These are phyloP conservation scores for Ageneiosus marmoratus DNA, from an alignment of 2,113 vertebrate genomes.

Conservation along the genomic window DNA sequence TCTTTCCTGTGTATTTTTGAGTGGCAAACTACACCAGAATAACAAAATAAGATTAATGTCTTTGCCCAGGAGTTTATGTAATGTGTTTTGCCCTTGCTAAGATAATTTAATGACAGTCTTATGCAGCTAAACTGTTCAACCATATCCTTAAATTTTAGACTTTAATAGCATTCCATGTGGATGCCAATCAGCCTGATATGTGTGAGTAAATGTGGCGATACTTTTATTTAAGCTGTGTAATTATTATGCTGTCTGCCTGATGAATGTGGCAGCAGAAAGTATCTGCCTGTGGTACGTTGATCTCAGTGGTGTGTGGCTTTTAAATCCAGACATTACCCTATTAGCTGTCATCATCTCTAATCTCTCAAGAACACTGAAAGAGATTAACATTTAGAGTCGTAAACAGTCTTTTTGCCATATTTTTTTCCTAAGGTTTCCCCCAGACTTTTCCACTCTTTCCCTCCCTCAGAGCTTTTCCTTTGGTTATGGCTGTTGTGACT, in stretches of 20 bases:
- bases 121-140: constrained; percentile 34
- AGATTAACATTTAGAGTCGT: constrained; percentile 17
- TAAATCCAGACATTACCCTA: constrained; percentile 33
- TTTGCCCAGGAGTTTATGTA: constrained; percentile 36
- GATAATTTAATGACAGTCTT: constrained; percentile 37
- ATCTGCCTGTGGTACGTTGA: constrained; percentile 27
- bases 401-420: constrained; percentile 9
- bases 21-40: constrained; percentile 32
- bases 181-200: constrained; percentile 13
- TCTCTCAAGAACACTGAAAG: constrained; percentile 17
- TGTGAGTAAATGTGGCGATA: constrained; percentile 22
- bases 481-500: constrained; percentile 31
- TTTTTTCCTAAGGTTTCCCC: constrained; percentile 9
- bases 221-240: constrained; percentile 32
- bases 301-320: constrained; percentile 24
- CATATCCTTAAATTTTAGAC: constrained; percentile 35
- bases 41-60: constrained; percentile 21
- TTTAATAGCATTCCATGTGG: constrained; percentile 35
- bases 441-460: constrained; percentile 13
- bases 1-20: constrained; percentile 18
- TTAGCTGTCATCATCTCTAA: constrained; percentile 39
- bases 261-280: constrained; percentile 31
- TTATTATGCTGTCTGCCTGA: constrained; percentile 25
- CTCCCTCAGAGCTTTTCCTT: constrained; percentile 13
- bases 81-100: constrained; percentile 40